A percentile compares a stretch with the other conserved stretches of the same genome.
phyloP scores from a whole-genome alignment of 2,797 vertebrate genomes.

The Serranus cabrilla region DNA sequence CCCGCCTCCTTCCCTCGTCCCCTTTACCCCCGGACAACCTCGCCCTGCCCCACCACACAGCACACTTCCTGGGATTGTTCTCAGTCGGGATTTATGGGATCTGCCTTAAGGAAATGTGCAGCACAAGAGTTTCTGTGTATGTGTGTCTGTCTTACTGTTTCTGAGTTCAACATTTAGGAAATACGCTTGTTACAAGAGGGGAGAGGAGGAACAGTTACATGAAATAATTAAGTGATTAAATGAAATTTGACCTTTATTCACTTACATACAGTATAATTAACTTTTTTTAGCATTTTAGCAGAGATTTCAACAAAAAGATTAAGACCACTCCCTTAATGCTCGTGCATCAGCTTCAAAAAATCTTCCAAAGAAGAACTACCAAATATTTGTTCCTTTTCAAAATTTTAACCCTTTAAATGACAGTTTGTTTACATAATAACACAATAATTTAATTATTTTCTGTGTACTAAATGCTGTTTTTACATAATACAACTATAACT shows the following conservation, averaged over 20 bases:
- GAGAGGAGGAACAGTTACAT: background rate
- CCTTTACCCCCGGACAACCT: constrained; percentile 80
- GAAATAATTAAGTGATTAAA: background rate
- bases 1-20: constrained; percentile 46
- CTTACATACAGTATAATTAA: background rate
- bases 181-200: background rate
- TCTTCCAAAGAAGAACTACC: too few species aligned
- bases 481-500: too few species aligned
- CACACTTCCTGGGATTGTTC: constrained; percentile 89
- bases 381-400: too few species aligned
- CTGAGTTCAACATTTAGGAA: constrained; percentile 24
- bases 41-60: constrained; percentile 76
- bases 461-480: too few species aligned
- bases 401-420: too few species aligned
- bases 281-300: background rate
- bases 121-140: constrained; percentile 67
- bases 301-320: background rate
- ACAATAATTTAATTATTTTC: too few species aligned
- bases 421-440: too few species aligned
- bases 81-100: constrained; percentile 83
- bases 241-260: background rate
- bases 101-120: constrained; percentile 80
- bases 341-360: too few species aligned
- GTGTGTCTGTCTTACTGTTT: constrained; percentile 43
- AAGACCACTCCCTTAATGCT: too few species aligned